Conservation (phyloP, 2,888 invertebrate genomes). For the Trichopoda pennipes region DNA sequence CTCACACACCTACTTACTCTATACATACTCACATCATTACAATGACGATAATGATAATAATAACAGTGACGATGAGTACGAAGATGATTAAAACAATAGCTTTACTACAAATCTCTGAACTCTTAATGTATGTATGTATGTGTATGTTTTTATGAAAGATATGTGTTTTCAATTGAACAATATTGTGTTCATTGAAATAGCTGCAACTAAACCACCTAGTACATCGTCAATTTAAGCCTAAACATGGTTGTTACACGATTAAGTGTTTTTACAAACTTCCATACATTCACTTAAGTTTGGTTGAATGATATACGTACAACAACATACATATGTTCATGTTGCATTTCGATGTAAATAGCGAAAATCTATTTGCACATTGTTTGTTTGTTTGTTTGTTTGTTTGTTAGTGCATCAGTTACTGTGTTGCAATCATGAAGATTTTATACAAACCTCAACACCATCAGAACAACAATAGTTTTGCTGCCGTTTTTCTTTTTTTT, state of each 20-base stretch:
- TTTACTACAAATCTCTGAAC: slow-evolving; percentile 24
- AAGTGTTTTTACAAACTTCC: slow-evolving; percentile 39
- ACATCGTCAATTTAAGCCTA: slow-evolving; percentile 64
- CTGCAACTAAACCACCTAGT: slow-evolving; percentile 25
- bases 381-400: neutral
- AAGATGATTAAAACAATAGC: slow-evolving; percentile 41
- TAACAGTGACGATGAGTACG: slow-evolving; percentile 7
- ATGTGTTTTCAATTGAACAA: slow-evolving; percentile 47
- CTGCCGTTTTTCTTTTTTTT: slow-evolving; percentile 49
- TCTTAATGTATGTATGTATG: neutral
- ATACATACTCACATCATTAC: slow-evolving; percentile 26
- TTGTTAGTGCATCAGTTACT: slow-evolving; percentile 34
- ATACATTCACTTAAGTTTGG: neutral
- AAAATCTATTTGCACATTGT: neutral
- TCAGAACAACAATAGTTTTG: slow-evolving; percentile 45
- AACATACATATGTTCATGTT: slow-evolving; percentile 17
- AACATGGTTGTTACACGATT: slow-evolving; percentile 61
- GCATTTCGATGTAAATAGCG: neutral
- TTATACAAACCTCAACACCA: slow-evolving; percentile 60
- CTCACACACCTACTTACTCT: slow-evolving; percentile 43
- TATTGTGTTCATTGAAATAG: slow-evolving; percentile 34
- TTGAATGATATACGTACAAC: slow-evolving; percentile 13
- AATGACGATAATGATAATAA: slow-evolving; percentile 17
- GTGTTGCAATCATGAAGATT: slow-evolving; percentile 56
- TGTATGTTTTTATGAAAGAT: slow-evolving; percentile 18